Evolutionary conservation across 2,797 vertebrate species (phyloP).

Genomic region (Peromyscus eremicus): DNA sequence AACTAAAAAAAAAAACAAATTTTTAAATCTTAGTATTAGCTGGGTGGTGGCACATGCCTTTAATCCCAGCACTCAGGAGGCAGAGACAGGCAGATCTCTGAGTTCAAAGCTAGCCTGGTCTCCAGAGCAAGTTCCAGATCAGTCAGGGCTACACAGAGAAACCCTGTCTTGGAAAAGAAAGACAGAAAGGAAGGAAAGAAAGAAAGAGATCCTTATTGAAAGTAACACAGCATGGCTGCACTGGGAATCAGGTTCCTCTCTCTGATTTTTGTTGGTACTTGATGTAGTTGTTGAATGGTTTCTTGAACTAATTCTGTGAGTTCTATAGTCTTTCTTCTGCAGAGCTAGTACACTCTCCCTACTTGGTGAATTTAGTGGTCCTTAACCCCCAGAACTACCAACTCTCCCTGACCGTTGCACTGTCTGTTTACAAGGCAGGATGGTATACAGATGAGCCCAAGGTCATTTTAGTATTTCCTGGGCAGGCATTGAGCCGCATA

Average conservation of each 20-base stretch:
- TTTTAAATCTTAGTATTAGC: not conserved
- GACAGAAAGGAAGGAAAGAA: not conserved
- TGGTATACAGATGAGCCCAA: not conserved
- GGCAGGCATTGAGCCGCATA: not conserved
- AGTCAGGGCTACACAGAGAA: not conserved
- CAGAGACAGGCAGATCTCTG: not conserved
- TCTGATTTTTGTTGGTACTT: not conserved
- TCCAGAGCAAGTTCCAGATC: not conserved
- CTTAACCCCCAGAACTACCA: not conserved
- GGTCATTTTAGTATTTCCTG: not conserved
- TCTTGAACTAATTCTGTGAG: not conserved
- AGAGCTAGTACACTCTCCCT: not conserved
- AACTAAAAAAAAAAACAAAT: not conserved
- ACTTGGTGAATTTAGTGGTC: not conserved
- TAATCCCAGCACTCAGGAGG: not conserved
- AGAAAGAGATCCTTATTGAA: not conserved
- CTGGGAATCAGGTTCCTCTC: not conserved
- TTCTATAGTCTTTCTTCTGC: not conserved
- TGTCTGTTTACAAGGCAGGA: not conserved
- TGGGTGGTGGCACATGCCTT: not conserved
- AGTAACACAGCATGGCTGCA: not conserved
- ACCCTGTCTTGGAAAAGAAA: not conserved
- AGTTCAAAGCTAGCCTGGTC: not conserved
- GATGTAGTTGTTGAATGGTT: not conserved
- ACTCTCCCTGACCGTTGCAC: not conserved